phyloP scores from a whole-genome alignment of 2,888 invertebrate genomes.

The Steinernema scapterisci region DNA sequence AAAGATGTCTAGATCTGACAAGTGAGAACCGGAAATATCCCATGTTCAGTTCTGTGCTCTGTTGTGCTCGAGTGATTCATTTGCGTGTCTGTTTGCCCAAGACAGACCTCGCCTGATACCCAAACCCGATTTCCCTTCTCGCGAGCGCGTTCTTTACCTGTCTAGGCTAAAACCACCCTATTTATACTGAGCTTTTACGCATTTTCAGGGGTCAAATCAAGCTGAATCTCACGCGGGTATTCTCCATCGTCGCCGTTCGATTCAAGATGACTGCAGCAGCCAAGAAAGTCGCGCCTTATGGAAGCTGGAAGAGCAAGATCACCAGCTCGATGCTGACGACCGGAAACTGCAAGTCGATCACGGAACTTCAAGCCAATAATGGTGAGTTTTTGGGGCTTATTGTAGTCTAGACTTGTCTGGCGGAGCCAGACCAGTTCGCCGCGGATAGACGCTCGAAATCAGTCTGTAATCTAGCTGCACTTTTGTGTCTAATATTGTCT shows the following conservation, averaged over 20 bases:
- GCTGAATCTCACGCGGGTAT: not conserved
- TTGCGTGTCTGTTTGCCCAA: no score
- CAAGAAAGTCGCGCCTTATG: constrained; percentile 46
- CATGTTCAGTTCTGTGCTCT: no score
- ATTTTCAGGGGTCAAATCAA: constrained; percentile 33
- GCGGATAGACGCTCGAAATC: no score
- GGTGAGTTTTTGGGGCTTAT: constrained; percentile 34
- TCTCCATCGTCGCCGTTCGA: not conserved
- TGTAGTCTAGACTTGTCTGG: not conserved
- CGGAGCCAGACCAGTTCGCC: no score
- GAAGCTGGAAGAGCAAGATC: constrained; percentile 53
- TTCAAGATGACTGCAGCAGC: constrained; percentile 20
- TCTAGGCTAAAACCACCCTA: not conserved
- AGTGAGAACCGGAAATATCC: no score
- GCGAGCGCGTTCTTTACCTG: not conserved
- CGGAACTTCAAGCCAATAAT: constrained; percentile 48
- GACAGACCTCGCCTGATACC: no score
- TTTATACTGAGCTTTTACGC: not conserved
- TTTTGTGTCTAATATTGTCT: no score
- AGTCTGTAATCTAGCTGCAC: no score
- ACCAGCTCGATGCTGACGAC: constrained; percentile 51
- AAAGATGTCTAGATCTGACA: no score
- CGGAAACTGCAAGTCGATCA: constrained; percentile 55
- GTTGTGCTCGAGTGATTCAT: no score
- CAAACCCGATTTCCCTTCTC: no score